Conservation (phyloP, 2,113 vertebrate species). For the Synodontis membranacea region DNA sequence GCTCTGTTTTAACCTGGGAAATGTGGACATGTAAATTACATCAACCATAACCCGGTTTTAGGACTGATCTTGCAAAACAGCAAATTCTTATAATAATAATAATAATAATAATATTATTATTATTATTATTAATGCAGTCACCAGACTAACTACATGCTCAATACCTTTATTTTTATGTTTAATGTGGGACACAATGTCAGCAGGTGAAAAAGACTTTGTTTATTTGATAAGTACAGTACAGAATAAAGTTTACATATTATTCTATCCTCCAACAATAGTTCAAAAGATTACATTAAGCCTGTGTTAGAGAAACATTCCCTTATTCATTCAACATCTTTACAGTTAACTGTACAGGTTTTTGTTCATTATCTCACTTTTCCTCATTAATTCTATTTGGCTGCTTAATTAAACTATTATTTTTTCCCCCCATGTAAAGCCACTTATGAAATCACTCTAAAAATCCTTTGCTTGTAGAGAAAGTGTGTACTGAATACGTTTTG, state of each 20-base stretch:
- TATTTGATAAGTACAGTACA: background rate
- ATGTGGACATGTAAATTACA: background rate
- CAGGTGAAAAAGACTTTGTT: slow-evolving; percentile 23
- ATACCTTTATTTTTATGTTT: slow-evolving; percentile 8
- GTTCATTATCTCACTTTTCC: background rate
- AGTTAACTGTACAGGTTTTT: background rate
- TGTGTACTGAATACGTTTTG: background rate
- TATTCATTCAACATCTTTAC: background rate
- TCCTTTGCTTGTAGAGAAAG: slow-evolving; percentile 11
- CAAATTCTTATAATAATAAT: background rate
- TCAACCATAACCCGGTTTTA: background rate
- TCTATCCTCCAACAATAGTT: slow-evolving; percentile 15
- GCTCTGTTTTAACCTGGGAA: background rate
- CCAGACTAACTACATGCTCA: background rate
- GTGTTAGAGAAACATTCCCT: background rate
- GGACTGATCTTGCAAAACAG: background rate
- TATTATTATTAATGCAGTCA: background rate
- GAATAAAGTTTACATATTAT: background rate
- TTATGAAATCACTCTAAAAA: background rate
- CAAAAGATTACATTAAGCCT: background rate
- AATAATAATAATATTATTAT: too few species aligned
- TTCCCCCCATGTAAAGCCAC: background rate
- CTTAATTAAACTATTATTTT: background rate
- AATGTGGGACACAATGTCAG: slow-evolving; percentile 26
- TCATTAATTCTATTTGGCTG: background rate